phyloP scores from a whole-genome alignment of 2,888 invertebrate genomes.

The Ectobius pallidus region DNA sequence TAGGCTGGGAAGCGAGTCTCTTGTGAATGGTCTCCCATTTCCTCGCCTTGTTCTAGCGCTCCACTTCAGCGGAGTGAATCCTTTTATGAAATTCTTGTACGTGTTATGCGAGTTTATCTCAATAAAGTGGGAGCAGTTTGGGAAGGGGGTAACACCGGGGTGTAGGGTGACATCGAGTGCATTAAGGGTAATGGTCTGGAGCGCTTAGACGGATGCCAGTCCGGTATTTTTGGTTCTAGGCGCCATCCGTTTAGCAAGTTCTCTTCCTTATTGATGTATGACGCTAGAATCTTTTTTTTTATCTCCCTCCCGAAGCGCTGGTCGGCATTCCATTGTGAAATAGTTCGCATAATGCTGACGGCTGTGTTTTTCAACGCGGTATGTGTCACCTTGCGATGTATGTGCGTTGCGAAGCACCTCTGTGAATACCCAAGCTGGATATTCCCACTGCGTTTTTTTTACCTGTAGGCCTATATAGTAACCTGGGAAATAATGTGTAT shows the following conservation, averaged over 20 bases:
- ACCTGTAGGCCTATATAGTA: too few species aligned
- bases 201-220: constrained; percentile 1
- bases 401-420: too few species aligned
- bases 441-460: too few species aligned
- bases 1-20: neutral
- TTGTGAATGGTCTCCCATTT: constrained; percentile 21
- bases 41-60: constrained; percentile 10
- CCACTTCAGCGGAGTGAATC: constrained; percentile 23
- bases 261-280: neutral
- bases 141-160: neutral
- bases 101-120: constrained; percentile 37
- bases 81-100: constrained; percentile 41
- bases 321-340: too few species aligned
- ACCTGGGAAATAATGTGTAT: too few species aligned
- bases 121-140: constrained; percentile 29
- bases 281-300: neutral
- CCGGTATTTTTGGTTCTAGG: neutral
- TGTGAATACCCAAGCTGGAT: too few species aligned
- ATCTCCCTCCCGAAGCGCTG: too few species aligned
- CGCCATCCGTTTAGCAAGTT: neutral
- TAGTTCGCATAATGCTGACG: too few species aligned
- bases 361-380: too few species aligned
- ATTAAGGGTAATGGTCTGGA: constrained; percentile 40
- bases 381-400: too few species aligned
- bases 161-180: constrained; percentile 43